Conservation (phyloP, 2,113 vertebrate species). For the Nycticebus coucang region DNA sequence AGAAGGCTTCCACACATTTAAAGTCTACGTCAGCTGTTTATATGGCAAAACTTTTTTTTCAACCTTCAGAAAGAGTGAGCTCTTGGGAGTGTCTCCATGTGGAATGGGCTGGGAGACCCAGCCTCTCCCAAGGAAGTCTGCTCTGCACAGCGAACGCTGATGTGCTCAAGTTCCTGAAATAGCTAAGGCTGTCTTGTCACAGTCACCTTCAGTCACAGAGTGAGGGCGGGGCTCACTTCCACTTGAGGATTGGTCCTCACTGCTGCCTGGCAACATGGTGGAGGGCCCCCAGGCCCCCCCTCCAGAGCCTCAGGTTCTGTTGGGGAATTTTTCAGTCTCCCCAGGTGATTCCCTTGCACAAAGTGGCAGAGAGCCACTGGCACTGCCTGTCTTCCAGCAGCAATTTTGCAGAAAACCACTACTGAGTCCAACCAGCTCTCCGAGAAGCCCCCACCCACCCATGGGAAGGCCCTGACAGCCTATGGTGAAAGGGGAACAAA, state of each 20-base stretch:
- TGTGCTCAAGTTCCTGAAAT: background rate
- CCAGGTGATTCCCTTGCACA: background rate
- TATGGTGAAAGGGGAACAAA: background rate
- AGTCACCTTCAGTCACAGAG: background rate
- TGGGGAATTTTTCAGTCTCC: background rate
- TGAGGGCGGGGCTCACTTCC: background rate
- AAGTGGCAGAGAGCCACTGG: background rate
- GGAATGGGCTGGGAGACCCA: no score
- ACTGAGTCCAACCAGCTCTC: no score
- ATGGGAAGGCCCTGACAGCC: background rate
- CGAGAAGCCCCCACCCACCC: background rate
- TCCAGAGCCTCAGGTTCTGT: background rate
- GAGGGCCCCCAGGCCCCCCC: no score
- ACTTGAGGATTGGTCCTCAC: background rate
- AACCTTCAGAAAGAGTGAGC: background rate
- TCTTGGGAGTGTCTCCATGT: background rate
- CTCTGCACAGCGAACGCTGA: background rate
- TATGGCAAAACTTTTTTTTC: background rate
- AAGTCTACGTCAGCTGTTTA: background rate
- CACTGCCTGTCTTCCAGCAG: background rate
- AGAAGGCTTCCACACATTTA: background rate
- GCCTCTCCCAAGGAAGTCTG: background rate
- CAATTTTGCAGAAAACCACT: no score
- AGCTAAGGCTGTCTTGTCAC: background rate
- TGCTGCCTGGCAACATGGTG: background rate